Evolutionary conservation across 2,113 vertebrate genomes (phyloP).

Genomic region (Trogon surrucura): DNA sequence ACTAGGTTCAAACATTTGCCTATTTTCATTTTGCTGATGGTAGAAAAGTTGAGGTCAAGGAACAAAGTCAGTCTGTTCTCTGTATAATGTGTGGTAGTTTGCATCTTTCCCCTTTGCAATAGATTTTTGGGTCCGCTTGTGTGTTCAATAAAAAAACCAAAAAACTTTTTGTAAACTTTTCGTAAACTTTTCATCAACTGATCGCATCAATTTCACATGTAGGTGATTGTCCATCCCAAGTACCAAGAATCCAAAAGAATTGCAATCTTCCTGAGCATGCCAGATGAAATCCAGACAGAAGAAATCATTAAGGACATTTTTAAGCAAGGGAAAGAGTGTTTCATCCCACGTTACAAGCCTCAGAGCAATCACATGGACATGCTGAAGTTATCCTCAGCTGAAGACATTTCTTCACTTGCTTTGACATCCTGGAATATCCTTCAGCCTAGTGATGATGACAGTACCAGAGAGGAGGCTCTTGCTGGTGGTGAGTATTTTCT

Average conservation of each 20-base stretch:
- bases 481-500: slow-evolving; percentile 75
- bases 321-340: slow-evolving; percentile 86
- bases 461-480: slow-evolving; percentile 86
- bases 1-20: neutral
- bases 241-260: slow-evolving; percentile 84
- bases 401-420: slow-evolving; percentile 84
- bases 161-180: neutral
- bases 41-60: neutral
- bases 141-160: neutral
- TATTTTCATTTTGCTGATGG: neutral
- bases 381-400: slow-evolving; percentile 81
- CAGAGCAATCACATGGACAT: slow-evolving; percentile 92
- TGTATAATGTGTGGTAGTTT: neutral
- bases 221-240: slow-evolving; percentile 86
- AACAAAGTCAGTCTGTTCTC: neutral
- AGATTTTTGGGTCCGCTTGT: neutral
- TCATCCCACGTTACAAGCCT: slow-evolving; percentile 87
- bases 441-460: slow-evolving; percentile 84
- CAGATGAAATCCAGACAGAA: slow-evolving; percentile 88
- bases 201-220: neutral
- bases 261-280: slow-evolving; percentile 92
- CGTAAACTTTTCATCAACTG: neutral
- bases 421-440: slow-evolving; percentile 91
- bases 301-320: slow-evolving; percentile 88
- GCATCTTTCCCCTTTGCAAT: neutral